Base-by-base conservation (phyloP, 2,113 vertebrate genomes). In the Scomber scombrus region DNA sequence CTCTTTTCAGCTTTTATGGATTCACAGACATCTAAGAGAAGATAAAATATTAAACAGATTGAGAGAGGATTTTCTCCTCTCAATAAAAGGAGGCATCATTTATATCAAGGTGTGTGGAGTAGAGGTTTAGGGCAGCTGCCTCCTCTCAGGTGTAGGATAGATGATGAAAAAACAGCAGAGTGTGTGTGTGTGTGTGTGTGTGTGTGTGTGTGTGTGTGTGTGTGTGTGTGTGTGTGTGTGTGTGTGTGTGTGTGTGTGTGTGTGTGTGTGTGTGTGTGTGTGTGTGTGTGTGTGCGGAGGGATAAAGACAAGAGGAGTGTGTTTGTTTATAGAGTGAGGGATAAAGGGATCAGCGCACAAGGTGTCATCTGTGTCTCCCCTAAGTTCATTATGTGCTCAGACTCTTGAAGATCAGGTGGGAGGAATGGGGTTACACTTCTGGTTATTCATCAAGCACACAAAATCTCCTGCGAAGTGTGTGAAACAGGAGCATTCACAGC, bases 381-480 rank as follows among this genome's bases (percentile, higher is more conserved):
- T 91, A 93, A 94, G 92, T 90, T 87, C 88, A 91, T 94, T 93
- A 94, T 85, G 90, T 71, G 87, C 86, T 93, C 89, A 93, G 89
- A 89, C 80, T 75, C 54, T 62, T 67, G 26, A 67, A 79, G 80
- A 82, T 75, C 52, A 69, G 86, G 51, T 72, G 70, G 79, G 79
- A 82, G 72, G 46, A 75, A 75, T 64, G 45, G 52, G 5, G 50
- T 3, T 14, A 18, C 61, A 26, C 64, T 74, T 58, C 49, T 62
- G 45, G 45, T 68, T 81, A 6, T 61, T 63, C 29, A 46, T 43
- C 11, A 1, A 23, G 58, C 31, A n/a, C 61, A 11, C 43, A 66
- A 51, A 26, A 26, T 51, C 49, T 58, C 40, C 11, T 55, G 9
- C 8, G n/a, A 23, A 18, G 10, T 19, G 4, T 15, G 26, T 1